Percentiles rank a stretch among this genome's conserved stretches.
Evolutionary conservation across 2,888 invertebrate genomes (phyloP).

Genomic region (Eupithecia centaureata): DNA sequence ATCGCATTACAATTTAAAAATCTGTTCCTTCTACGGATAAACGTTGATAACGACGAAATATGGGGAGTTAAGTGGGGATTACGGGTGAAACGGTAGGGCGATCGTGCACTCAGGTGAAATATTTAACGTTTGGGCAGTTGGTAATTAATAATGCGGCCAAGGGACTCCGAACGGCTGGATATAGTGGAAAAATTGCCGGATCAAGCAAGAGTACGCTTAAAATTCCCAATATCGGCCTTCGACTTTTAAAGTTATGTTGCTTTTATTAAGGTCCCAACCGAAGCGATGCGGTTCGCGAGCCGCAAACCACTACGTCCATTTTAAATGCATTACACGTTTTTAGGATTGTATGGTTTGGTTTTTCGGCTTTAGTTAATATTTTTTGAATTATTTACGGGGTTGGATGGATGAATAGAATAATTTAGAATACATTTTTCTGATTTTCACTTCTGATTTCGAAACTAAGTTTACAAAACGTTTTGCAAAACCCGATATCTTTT

Average conservation of each 20-base stretch:
- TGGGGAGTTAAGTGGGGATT: slow-evolving; percentile 75
- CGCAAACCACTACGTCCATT: slow-evolving; percentile 53
- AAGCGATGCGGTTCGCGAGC: slow-evolving; percentile 44
- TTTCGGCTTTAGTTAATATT: neutral
- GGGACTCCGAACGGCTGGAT: slow-evolving; percentile 60
- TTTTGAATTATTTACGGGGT: neutral
- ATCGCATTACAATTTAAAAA: slow-evolving; percentile 63
- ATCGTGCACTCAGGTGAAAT: slow-evolving; percentile 76
- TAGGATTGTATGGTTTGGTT: slow-evolving; percentile 17
- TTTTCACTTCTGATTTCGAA: too few relatives aligned
- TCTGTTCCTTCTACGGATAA: slow-evolving; percentile 60
- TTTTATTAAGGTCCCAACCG: slow-evolving; percentile 54
- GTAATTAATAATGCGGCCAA: slow-evolving; percentile 79
- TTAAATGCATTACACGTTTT: slow-evolving; percentile 42
- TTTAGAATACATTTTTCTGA: too few relatives aligned
- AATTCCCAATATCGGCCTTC: slow-evolving; percentile 65
- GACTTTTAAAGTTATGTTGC: slow-evolving; percentile 59
- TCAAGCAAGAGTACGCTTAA: slow-evolving; percentile 64
- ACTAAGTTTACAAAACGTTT: neutral
- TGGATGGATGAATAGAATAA: neutral
- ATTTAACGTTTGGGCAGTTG: slow-evolving; percentile 74
- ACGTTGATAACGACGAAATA: slow-evolving; percentile 70
- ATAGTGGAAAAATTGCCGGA: slow-evolving; percentile 79
- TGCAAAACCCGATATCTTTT: neutral
- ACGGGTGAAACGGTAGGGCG: slow-evolving; percentile 67